These are phyloP conservation scores for Phyto melanocephala DNA, from an alignment of 2,888 invertebrate species.

Conservation along the genomic window DNA sequence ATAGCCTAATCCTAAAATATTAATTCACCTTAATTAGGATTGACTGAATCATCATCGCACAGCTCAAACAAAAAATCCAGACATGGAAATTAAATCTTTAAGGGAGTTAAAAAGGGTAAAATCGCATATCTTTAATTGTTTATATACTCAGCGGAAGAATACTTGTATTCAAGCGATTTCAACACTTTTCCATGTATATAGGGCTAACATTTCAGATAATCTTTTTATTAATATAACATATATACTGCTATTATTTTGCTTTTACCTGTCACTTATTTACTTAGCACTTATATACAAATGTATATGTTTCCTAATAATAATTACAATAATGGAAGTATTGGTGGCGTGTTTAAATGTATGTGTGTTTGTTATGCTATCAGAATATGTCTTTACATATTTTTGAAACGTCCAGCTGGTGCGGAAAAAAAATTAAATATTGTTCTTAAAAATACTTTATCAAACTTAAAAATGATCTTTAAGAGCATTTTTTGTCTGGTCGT, in stretches of 20 bases:
- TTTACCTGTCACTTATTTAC: background rate
- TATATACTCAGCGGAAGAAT: no score
- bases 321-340: slow-evolving; percentile 55
- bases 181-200: no score
- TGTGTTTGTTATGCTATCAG: slow-evolving; percentile 50
- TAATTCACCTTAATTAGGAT: no score
- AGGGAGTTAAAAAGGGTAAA: no score
- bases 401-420: slow-evolving; percentile 46
- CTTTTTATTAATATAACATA: fast-evolving
- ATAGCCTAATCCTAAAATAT: no score
- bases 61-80: no score
- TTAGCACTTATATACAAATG: background rate
- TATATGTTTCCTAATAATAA: slow-evolving; percentile 48
- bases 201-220: no score
- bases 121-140: no score
- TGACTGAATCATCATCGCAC: no score
- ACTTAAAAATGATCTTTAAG: slow-evolving; percentile 36
- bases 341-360: background rate
- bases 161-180: no score
- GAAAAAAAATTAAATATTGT: slow-evolving; percentile 10
- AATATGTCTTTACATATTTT: slow-evolving; percentile 49
- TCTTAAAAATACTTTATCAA: slow-evolving; percentile 57
- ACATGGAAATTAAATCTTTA: no score
- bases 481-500: background rate
- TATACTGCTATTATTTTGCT: background rate